These are phyloP conservation scores for Melinaea menophilus DNA, from an alignment of 2,888 invertebrate species.

Conservation along the genomic window DNA sequence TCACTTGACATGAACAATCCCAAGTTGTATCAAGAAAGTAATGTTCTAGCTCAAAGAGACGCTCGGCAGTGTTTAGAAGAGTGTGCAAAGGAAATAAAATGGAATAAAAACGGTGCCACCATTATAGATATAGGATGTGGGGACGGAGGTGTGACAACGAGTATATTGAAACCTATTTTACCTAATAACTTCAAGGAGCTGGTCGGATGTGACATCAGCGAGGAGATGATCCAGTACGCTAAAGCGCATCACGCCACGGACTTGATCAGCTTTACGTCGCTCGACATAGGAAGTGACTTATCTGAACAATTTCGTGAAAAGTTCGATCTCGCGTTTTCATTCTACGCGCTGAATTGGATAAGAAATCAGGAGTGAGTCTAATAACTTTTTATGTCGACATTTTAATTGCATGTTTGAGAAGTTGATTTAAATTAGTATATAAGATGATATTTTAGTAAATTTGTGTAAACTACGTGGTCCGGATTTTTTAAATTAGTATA, in stretches of 20 bases:
- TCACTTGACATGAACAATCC: too few species aligned
- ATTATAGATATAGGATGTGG: conserved; percentile 86
- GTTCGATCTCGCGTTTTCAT: conserved; percentile 85
- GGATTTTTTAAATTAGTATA: too few species aligned
- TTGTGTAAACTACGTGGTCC: too few species aligned
- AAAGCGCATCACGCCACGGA: conserved; percentile 68
- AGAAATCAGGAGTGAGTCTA: conserved; percentile 81
- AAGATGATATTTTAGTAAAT: too few species aligned
- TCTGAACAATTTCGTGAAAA: conserved; percentile 64
- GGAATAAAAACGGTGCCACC: conserved; percentile 63
- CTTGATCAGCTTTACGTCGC: conserved; percentile 64
- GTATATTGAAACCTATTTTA: conserved; percentile 78
- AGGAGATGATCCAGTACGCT: conserved; percentile 84
- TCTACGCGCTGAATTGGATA: conserved; percentile 89
- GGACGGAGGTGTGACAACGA: conserved; percentile 80
- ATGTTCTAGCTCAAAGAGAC: conserved; percentile 81
- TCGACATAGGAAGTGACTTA: conserved; percentile 78
- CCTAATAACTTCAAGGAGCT: conserved; percentile 73
- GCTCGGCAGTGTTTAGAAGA: conserved; percentile 79
- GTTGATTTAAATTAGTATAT: too few species aligned
- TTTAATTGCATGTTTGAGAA: too few species aligned
- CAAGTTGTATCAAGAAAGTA: conserved; percentile 80
- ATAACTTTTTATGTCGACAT: not conserved
- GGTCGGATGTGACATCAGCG: conserved; percentile 83
- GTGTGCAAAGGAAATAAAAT: conserved; percentile 77